Conservation (phyloP, 2,113 vertebrate species). For the Natator depressus region DNA sequence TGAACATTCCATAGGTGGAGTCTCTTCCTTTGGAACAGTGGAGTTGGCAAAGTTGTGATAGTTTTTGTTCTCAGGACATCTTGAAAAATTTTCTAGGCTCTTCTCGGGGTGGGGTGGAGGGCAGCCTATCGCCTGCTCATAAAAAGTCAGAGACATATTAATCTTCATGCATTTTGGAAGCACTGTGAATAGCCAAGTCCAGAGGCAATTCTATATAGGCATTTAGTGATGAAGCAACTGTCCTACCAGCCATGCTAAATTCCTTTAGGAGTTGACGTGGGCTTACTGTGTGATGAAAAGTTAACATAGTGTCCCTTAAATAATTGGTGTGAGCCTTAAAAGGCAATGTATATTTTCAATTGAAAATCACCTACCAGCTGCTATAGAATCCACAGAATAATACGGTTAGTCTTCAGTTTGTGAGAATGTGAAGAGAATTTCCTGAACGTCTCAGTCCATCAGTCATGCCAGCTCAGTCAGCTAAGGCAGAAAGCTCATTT, state of each 20-base stretch:
- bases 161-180: not conserved
- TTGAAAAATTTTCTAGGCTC: not conserved
- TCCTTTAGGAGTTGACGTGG: not conserved
- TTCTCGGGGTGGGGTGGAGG: not conserved
- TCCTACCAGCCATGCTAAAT: not conserved
- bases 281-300: constrained; percentile 27
- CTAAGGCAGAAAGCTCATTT: constrained; percentile 48
- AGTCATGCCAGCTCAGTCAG: constrained; percentile 38
- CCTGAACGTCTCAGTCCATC: constrained; percentile 47
- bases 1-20: not conserved
- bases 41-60: not conserved
- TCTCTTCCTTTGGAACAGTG: not conserved
- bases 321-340: constrained; percentile 42
- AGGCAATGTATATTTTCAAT: constrained; percentile 29
- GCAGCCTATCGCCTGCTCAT: not conserved
- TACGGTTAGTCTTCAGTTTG: constrained; percentile 39
- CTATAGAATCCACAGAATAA: constrained; percentile 32
- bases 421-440: constrained; percentile 63
- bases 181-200: not conserved
- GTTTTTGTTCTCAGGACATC: not conserved
- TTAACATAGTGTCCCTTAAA: constrained; percentile 51
- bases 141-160: constrained; percentile 1
- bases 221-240: not conserved
- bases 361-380: constrained; percentile 24
- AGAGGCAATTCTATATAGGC: not conserved